Base-by-base conservation (phyloP, 2,113 vertebrate species). In the Synchiropus splendidus region DNA sequence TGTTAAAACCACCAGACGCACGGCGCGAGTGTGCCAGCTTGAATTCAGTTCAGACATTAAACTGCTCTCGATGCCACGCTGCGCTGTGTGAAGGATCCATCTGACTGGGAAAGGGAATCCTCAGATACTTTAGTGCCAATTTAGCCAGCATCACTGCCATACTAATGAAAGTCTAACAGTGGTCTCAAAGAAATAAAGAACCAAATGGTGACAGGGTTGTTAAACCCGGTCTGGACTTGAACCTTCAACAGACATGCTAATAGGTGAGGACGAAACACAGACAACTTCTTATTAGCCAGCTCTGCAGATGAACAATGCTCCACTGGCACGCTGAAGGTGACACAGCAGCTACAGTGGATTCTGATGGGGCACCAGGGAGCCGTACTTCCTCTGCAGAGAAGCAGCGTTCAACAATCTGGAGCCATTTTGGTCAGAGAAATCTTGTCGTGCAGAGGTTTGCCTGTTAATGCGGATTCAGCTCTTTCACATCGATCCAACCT, bases 281-380 rank as follows among this genome's bases (percentile, higher is more conserved):
- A n/a, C 21, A 67, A 73, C 58, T 66, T 69, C 78, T 81, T 77
- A 83, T 78, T 82, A 78, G 68, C 48, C 75, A 49, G 73, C 75
- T 46, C 54, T 36, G 66, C 64, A 54, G 72, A 41, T 67, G 64
- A 48, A 56, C 70, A 15, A 60, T 45, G 42, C 72, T 67, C 51
- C 67, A 61, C 46, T 36, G 61, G 60, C 74, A 68, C 48, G 54
- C 43, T 79, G 64, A 77, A 79, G 78, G 80, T 85, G 83, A 84
- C 81, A 76, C 73, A 67, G 79, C 81, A 84, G 72, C 78, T 81
- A 77, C 66, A 61, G 59, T 54, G 51, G 74, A 77, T 72, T 74
- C 73, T 79, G 83, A 81, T 72, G 76, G 70, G 76, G 50, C 79
- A 71, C 72, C 48, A 50, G 83, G 80, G 80, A 83, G 73, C 75